phyloP scores from a whole-genome alignment of 2,113 vertebrate genomes.

The Ciconia stormi region DNA sequence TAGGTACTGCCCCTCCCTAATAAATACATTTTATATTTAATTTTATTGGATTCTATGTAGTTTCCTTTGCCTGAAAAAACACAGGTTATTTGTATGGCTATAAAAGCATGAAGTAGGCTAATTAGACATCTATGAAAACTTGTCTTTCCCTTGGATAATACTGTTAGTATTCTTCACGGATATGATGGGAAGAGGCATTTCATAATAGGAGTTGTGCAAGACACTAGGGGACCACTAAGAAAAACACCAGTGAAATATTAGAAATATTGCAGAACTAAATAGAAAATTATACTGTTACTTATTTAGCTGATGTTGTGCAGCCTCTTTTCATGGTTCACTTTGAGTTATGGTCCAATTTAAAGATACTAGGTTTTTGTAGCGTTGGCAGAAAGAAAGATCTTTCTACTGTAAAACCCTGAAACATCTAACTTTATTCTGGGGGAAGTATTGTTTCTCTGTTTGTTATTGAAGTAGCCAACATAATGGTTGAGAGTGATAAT shows the following conservation, averaged over 20 bases:
- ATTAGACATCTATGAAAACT: background rate
- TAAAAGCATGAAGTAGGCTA: background rate
- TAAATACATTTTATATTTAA: background rate
- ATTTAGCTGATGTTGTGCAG: background rate
- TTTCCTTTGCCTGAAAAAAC: background rate
- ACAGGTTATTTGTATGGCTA: background rate
- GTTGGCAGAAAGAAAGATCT: constrained; percentile 12
- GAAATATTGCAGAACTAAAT: constrained; percentile 19
- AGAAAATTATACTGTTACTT: background rate
- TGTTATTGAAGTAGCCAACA: constrained; percentile 43
- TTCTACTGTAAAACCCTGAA: constrained; percentile 41
- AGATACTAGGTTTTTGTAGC: constrained; percentile 31
- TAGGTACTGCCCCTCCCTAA: background rate
- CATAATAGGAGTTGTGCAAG: background rate
- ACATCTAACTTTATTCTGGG: constrained; percentile 13
- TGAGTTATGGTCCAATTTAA: constrained; percentile 59
- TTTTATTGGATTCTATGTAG: background rate
- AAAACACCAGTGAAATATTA: background rate
- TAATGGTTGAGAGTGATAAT: constrained; percentile 44
- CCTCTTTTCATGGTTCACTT: constrained; percentile 18
- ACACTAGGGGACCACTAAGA: background rate
- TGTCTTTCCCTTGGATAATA: background rate
- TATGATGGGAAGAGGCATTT: background rate
- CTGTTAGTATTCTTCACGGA: background rate
- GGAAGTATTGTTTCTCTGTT: constrained; percentile 59